Evolutionary conservation across 2,113 vertebrate genomes (phyloP), one percentile per base, ranked within the genome.

Genomic region (Hymenochirus boettgeri): DNA sequence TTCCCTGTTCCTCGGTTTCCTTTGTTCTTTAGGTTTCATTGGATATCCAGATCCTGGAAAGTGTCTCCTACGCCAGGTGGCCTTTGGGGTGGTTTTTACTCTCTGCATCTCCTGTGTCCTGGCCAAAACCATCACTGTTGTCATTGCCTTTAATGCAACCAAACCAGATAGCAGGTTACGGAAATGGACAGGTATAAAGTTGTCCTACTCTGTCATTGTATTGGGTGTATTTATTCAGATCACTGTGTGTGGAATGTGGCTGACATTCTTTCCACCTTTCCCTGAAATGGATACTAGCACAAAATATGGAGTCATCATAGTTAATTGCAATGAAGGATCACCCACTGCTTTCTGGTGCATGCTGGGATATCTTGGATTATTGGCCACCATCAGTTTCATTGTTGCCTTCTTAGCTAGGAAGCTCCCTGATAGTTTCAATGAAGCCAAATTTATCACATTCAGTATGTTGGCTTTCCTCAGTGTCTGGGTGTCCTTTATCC

Each of bases 371-470:
- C 57, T 65, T 21, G 47, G 37, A 2, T n/a, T 71, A 11, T 13
- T 73, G 48, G 61, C 65, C 18, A 21, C 42, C 17, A 39, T 56
- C 12, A 71, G 70, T 33, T 73, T 73, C 37, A 18, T 26, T 10
- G 42, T 71, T 21, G 72, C 72, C 7, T 73, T 72, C 27, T 9
- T 70, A 22, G 47, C 47, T 15, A 55, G 72, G 7, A 61, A 45
- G 13, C 59, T 71, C 5, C 70, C 72, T 11, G 71, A 74, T 15
- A 67, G 58, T 17, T 74, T 74, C 58, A 74, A 74, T 37, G 73
- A 74, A 46, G 61, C 73, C 7, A 72, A 64, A 9, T 74, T 70
- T 7, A 74, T 72, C 15, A 74, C 73, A 5, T 74, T 74, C 35
- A 74, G 63, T 24, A 71, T 75, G 69, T 25, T 71, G 7, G 56